A percentile compares a stretch with the other conserved stretches of the same genome.
Conservation (phyloP, 2,113 vertebrate species). For the Corvus moneduloides region DNA sequence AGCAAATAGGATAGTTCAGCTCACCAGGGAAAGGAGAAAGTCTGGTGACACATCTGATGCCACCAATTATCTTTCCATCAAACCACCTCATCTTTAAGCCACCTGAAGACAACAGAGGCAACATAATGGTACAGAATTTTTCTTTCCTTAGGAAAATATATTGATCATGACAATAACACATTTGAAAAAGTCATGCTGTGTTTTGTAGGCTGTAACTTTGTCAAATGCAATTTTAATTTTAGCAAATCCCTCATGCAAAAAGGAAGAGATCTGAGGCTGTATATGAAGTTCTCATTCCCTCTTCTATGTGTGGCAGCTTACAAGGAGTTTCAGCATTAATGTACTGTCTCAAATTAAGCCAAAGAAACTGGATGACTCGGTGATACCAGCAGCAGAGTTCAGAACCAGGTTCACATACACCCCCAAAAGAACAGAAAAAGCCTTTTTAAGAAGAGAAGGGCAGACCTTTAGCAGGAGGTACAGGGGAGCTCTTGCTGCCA, state of each 20-base stretch:
- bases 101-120: neutral
- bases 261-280: neutral
- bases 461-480: neutral
- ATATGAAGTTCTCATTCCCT: neutral
- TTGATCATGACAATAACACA: accelerated
- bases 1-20: neutral
- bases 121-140: neutral
- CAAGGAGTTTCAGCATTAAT: neutral
- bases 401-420: neutral
- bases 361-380: neutral
- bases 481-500: neutral
- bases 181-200: neutral
- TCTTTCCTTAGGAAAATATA: neutral
- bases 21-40: neutral
- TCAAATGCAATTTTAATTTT: neutral
- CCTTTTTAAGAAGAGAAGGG: neutral
- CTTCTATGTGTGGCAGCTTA: neutral
- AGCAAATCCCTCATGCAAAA: neutral
- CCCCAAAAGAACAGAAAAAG: neutral
- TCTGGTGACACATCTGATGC: neutral
- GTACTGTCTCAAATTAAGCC: neutral
- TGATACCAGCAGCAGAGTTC: neutral
- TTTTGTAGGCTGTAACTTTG: neutral
- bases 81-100: neutral
- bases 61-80: neutral